phyloP scores from a whole-genome alignment of 1,140 invertebrate genomes.

The Brachionus rotundiformis region DNA sequence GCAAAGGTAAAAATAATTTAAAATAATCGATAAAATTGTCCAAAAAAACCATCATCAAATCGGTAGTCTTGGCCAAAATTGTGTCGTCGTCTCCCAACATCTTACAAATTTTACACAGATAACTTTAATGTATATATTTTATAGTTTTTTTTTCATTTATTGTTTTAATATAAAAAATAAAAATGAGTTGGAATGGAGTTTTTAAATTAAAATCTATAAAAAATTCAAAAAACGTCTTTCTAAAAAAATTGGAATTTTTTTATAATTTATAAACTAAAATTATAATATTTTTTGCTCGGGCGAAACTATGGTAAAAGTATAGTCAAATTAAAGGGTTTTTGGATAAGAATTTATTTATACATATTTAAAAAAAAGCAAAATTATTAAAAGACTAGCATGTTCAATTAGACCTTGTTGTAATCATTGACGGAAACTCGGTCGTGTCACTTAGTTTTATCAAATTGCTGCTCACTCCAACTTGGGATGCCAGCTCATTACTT shows the following conservation, averaged over 20 bases:
- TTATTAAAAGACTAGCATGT: not conserved
- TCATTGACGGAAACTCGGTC: slow-evolving; percentile 31
- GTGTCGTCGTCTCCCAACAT: not conserved
- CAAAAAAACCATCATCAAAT: not conserved
- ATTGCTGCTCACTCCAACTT: slow-evolving; percentile 19
- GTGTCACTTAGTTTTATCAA: slow-evolving; percentile 26
- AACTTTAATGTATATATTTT: not conserved
- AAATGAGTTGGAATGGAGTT: not conserved
- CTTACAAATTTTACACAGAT: not conserved
- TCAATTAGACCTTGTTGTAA: not conserved
- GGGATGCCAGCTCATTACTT: slow-evolving; percentile 10
- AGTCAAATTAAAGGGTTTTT: not conserved
- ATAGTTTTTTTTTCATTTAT: not conserved
- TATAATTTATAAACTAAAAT: not conserved
- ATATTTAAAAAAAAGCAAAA: not conserved
- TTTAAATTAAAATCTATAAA: not conserved
- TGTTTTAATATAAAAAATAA: not conserved
- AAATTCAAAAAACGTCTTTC: not conserved
- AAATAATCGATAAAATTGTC: slow-evolving; percentile 32
- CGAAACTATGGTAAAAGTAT: not conserved
- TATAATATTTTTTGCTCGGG: not conserved
- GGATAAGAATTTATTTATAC: not conserved
- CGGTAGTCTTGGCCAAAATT: not conserved
- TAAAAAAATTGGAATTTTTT: not conserved
- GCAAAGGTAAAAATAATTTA: slow-evolving; percentile 12